Base-by-base conservation (phyloP, 23 tunicate genomes). In the Ciona savignyi region DNA sequence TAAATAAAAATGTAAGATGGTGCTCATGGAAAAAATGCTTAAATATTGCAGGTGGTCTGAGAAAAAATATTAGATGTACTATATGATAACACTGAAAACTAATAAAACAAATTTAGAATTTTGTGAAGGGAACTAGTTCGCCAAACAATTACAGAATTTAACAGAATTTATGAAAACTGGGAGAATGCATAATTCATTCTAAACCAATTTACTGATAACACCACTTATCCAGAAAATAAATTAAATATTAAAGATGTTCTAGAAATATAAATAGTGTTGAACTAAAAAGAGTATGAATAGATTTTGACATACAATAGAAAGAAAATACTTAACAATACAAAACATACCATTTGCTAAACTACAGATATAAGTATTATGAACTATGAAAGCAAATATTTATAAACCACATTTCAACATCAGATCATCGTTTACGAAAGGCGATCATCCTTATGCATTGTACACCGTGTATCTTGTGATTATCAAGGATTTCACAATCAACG, bases 401-500 rank as follows among this genome's bases (percentile, higher is more conserved):
- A 49, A 49, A 15, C 15, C 4, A 26, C 0, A 25, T 72, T 42
- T 60, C 30, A 32, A 32, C 60, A 49, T 11, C 78, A 87, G 96
- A 62, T 76, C 81, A 2, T 25, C 32, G 27, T 89, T 83, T 68
- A 61, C 73, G 24, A 34, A 27, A 19, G 96, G 89, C 21, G 81
- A 78, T 30, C 96, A 89, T 80, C 79, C 78, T 0, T 79, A 89
- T 65, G 75, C 89, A 30, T 51, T 89, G 28, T 89, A 89, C 63
- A n/a, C 77, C 22, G 89, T 89, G n/a, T 89, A 89, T 65, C 72
- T 89, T 1, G 62, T 89, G 25, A 60, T 89, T 2, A 89, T 89
- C 42, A 89, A 89, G 66, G 96, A 89, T 65, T 77, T 89, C 32
- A 83, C 96, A 1, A 65, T 89, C 74, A 78, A 77, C 27, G 80